phyloP scores from a whole-genome alignment of 2,888 invertebrate species.

The Anarsia innoxiella region DNA sequence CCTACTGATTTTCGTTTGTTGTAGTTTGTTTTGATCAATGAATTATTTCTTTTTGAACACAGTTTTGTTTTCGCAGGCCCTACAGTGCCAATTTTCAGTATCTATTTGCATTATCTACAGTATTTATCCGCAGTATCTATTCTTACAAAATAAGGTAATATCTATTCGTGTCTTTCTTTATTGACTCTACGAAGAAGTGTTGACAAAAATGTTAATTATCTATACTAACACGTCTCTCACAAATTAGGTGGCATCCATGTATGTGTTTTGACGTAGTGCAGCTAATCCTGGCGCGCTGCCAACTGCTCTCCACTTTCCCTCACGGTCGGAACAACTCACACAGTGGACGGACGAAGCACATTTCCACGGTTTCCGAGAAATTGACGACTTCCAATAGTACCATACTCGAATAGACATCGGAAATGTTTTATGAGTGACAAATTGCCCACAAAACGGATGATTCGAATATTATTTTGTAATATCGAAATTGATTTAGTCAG shows the following conservation, averaged over 20 bases:
- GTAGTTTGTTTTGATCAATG: no score
- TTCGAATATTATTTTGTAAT: no score
- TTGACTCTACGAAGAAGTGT: conserved; percentile 47
- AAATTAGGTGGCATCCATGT: conserved; percentile 61
- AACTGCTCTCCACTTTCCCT: conserved; percentile 52
- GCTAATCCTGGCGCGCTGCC: conserved; percentile 47
- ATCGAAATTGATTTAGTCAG: no score
- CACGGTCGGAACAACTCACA: conserved; percentile 40
- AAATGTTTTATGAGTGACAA: conserved; percentile 63
- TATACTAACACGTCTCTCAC: conserved; percentile 49
- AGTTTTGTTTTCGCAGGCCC: no score
- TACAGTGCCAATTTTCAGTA: conserved; percentile 37
- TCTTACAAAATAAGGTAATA: conserved; percentile 19
- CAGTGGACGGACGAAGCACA: conserved; percentile 46
- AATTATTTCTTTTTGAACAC: no score
- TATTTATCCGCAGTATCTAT: conserved; percentile 10
- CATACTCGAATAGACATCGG: conserved; percentile 50
- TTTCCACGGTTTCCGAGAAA: conserved; percentile 63
- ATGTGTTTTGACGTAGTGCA: conserved; percentile 46
- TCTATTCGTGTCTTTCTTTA: conserved; percentile 33
- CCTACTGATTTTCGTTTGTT: no score
- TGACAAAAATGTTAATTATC: conserved; percentile 64
- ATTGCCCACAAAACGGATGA: conserved; percentile 42
- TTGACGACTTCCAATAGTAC: conserved; percentile 50
- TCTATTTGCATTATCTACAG: no score